These are phyloP conservation scores for Monoplex corrugatus DNA, from an alignment of 2,888 invertebrate species.

Conservation along the genomic window DNA sequence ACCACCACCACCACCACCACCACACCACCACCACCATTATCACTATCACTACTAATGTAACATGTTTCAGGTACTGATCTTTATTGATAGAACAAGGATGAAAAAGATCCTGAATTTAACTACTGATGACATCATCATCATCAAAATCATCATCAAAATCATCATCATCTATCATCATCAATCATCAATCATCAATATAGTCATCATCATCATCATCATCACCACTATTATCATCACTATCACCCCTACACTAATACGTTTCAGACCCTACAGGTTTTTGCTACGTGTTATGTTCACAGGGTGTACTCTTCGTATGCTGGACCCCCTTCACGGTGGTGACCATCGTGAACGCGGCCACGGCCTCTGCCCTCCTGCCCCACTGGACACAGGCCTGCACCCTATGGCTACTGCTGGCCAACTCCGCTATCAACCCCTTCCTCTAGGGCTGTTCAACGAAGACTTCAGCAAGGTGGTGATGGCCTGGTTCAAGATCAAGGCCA, in stretches of 20 bases:
- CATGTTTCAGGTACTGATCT: no score
- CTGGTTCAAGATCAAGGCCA: slow-evolving; percentile 50
- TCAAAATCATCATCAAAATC: no score
- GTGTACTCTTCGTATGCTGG: slow-evolving; percentile 71
- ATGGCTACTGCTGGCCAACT: slow-evolving; percentile 44
- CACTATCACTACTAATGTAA: no score
- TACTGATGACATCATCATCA: no score
- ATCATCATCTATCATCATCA: no score
- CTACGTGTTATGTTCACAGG: slow-evolving; percentile 48
- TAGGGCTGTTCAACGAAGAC: slow-evolving; percentile 69
- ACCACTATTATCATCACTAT: background rate
- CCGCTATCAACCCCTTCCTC: slow-evolving; percentile 67
- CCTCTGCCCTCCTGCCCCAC: slow-evolving; percentile 61
- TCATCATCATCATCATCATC: no score
- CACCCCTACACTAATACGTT: background rate
- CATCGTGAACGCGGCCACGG: slow-evolving; percentile 33
- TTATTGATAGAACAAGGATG: no score
- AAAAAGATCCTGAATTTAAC: no score
- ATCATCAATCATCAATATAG: no score
- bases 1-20: no score
- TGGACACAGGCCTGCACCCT: slow-evolving; percentile 61
- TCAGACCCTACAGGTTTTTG: background rate
- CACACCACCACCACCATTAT: no score
- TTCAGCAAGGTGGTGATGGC: slow-evolving; percentile 57
- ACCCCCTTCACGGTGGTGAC: slow-evolving; percentile 65